A percentile compares a stretch with the other conserved stretches of the same genome.
These are phyloP conservation scores for Chrysolina oricalcia DNA, from an alignment of 2,888 invertebrate species.

Conservation along the genomic window DNA sequence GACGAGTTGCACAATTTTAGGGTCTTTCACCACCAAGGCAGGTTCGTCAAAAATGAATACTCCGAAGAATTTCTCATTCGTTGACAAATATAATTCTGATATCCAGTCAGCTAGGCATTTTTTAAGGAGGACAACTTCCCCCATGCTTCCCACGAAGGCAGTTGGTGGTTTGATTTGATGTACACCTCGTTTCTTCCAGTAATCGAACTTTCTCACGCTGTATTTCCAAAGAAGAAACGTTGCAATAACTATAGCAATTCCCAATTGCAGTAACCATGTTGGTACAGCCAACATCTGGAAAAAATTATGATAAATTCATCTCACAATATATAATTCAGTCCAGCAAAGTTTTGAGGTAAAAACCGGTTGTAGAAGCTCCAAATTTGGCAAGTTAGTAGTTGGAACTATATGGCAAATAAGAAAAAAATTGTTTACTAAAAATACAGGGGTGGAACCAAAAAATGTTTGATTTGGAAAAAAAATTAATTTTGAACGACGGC, in stretches of 20 bases:
- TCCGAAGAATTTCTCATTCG: constrained; percentile 48
- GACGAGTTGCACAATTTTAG: constrained; percentile 71
- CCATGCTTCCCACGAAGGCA: constrained; percentile 59
- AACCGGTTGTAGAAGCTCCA: too few relatives aligned
- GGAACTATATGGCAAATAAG: too few relatives aligned
- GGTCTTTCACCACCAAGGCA: constrained; percentile 70
- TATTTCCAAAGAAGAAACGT: constrained; percentile 53
- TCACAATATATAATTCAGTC: too few relatives aligned
- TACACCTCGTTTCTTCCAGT: constrained; percentile 60
- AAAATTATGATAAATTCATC: background rate
- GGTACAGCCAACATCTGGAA: constrained; percentile 45
- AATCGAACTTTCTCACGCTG: constrained; percentile 56
- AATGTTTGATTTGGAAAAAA: too few relatives aligned
- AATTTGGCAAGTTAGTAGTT: too few relatives aligned
- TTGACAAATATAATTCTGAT: constrained; percentile 35
- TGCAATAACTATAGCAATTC: constrained; percentile 3
- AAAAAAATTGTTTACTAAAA: too few relatives aligned
- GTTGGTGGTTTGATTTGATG: constrained; percentile 54
- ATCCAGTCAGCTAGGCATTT: constrained; percentile 49
- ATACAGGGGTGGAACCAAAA: too few relatives aligned
- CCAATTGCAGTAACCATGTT: constrained; percentile 36
- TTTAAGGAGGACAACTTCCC: constrained; percentile 46
- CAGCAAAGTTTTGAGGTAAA: too few relatives aligned
- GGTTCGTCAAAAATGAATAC: constrained; percentile 69
- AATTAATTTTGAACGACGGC: too few relatives aligned